Conservation (phyloP, 2,888 invertebrate genomes). For the Phytoseiulus persimilis region DNA sequence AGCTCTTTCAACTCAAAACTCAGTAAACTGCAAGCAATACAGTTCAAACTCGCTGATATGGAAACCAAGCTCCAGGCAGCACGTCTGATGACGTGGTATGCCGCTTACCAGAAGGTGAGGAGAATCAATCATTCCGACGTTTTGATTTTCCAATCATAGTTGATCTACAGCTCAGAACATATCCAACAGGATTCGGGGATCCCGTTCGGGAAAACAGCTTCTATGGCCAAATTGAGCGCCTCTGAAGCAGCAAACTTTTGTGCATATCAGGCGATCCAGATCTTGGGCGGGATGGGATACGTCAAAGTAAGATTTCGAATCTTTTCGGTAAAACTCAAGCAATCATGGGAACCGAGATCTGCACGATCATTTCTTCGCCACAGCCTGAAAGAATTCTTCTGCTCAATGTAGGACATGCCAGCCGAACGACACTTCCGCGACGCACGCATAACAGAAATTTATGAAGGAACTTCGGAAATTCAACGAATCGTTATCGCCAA, state of each 20-base stretch:
- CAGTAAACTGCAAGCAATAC: slow-evolving; percentile 50
- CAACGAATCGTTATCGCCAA: slow-evolving; percentile 51
- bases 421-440: slow-evolving; percentile 52
- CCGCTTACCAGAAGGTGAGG: slow-evolving; percentile 49
- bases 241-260: slow-evolving; percentile 52
- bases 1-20: slow-evolving; percentile 49
- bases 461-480: slow-evolving; percentile 53
- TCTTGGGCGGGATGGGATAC: slow-evolving; percentile 52
- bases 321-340: slow-evolving; percentile 23
- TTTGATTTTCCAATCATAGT: no score
- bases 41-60: slow-evolving; percentile 52
- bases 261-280: slow-evolving; percentile 51
- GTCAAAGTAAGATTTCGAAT: slow-evolving; percentile 45
- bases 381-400: no score
- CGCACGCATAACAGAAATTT: slow-evolving; percentile 53
- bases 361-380: no score
- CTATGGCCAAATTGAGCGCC: slow-evolving; percentile 52
- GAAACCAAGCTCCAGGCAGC: slow-evolving; percentile 49
- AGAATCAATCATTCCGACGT: background rate
- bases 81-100: slow-evolving; percentile 51
- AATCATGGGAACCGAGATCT: no score
- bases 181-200: slow-evolving; percentile 43
- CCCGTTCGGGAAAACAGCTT: slow-evolving; percentile 51
- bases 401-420: slow-evolving; percentile 49
- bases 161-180: no score